phyloP scores from a whole-genome alignment of 2,888 invertebrate species.

The Pristionchus mayeri region DNA sequence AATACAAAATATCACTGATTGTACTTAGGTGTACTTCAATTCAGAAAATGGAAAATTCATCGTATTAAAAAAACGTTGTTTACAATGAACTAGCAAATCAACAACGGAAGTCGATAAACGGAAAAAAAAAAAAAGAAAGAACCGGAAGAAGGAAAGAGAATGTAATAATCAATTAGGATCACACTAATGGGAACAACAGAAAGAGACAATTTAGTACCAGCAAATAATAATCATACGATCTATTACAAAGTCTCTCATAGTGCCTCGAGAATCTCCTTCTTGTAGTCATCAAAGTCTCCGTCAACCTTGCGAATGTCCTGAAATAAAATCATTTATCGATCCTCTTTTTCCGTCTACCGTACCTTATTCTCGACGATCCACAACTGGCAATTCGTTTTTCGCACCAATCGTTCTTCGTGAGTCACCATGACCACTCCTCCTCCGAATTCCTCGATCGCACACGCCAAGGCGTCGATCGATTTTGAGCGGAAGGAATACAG shows the following conservation, averaged over 20 bases:
- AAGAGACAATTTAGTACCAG: background rate
- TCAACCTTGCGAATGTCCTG: slow-evolving; percentile 89
- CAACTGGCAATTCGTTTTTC: slow-evolving; percentile 94
- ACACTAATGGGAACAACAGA: background rate
- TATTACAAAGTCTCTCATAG: slow-evolving; percentile 81
- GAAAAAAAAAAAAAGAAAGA: too few species aligned
- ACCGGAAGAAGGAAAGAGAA: background rate
- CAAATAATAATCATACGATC: background rate
- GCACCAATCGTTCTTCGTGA: slow-evolving; percentile 87
- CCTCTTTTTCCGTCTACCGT: background rate
- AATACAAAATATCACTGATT: too few species aligned
- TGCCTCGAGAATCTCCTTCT: slow-evolving; percentile 93
- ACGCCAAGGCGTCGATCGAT: slow-evolving; percentile 97
- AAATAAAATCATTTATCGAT: slow-evolving; percentile 34
- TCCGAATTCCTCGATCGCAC: slow-evolving; percentile 86
- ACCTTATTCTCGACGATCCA: slow-evolving; percentile 94
- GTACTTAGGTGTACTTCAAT: too few species aligned
- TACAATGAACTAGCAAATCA: too few species aligned
- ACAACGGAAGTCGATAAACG: too few species aligned
- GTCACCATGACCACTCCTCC: slow-evolving; percentile 83
- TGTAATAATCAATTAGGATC: too few species aligned
- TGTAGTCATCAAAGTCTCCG: slow-evolving; percentile 98
- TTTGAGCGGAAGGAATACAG: slow-evolving; percentile 77
- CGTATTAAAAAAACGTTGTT: too few species aligned
- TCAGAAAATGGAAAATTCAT: too few species aligned